Conservation (phyloP, 2,888 invertebrate species). For the Anagyrus pseudococci region DNA sequence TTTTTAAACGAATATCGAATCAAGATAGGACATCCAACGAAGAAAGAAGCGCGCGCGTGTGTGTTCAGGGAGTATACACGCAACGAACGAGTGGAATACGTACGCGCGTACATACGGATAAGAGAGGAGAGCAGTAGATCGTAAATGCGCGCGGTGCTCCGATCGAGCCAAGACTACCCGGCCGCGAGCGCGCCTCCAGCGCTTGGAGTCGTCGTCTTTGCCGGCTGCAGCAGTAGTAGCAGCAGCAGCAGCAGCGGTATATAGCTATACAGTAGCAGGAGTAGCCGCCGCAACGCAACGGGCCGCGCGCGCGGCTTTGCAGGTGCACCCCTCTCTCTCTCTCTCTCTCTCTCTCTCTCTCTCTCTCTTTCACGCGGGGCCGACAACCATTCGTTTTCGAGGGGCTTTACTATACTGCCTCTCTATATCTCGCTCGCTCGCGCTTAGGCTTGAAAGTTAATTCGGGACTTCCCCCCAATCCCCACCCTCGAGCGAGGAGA, state of each 20-base stretch:
- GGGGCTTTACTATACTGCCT: too few species aligned
- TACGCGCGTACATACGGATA: not conserved
- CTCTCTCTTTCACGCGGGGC: not conserved
- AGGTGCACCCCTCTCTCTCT: constrained; percentile 38
- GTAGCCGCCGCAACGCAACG: not conserved
- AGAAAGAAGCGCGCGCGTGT: too few species aligned
- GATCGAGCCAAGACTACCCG: constrained; percentile 23
- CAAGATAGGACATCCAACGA: too few species aligned
- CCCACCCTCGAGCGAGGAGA: not conserved
- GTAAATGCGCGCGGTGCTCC: constrained; percentile 19
- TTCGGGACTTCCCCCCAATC: constrained; percentile 21
- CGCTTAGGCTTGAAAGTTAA: constrained; percentile 24
- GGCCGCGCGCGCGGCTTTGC: constrained; percentile 5
- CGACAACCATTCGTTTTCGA: not conserved
- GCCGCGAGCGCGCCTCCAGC: constrained; percentile 20
- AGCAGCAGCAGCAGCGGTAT: not conserved
- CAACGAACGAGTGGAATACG: too few species aligned
- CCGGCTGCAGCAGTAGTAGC: not conserved
- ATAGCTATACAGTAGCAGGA: too few species aligned
- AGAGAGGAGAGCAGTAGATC: not conserved
- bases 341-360: constrained; percentile 15
- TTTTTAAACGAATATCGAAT: too few species aligned
- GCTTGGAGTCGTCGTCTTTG: not conserved
- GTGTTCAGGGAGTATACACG: too few species aligned
- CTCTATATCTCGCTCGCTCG: not conserved